Conservation (phyloP, 2,113 vertebrate species). For the Felis catus region F.catus_Fca126_mat1.0 CM031413.1:148565001-148565500, state of each 20-base stretch:
- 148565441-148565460: not conserved
- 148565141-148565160: too few relatives aligned
- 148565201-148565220: rapidly evolving
- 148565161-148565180: not conserved
- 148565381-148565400: not conserved
- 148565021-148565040: not conserved
- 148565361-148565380: rapidly evolving
- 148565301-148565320: not conserved
- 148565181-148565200: not conserved
- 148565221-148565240: not conserved
- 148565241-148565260: too few relatives aligned
- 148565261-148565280: too few relatives aligned
- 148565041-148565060: not conserved
- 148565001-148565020: not conserved
- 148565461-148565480: not conserved
- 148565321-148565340: not conserved
- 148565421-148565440: not conserved
- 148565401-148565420: not conserved
- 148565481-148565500: not conserved
- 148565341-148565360: not conserved
- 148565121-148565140: not conserved
- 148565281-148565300: not conserved
- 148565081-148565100: not conserved
- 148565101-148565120: not conserved
- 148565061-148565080: not conserved